Conservation (phyloP, 64 coral and sea anemone genomes). For the Stichodactyla helianthus region DNA sequence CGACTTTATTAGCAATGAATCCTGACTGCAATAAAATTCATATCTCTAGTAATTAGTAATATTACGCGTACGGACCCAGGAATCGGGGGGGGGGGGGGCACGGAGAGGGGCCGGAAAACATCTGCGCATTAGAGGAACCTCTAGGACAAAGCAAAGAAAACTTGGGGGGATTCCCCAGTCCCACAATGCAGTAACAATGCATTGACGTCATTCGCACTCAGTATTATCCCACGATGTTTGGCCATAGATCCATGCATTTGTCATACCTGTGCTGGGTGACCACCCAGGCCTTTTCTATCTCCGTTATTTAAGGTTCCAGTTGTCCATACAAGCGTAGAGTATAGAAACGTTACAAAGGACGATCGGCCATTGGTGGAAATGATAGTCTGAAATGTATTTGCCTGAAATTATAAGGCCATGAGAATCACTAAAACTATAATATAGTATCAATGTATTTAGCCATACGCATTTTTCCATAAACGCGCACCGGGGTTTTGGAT, state of each 20-base stretch:
- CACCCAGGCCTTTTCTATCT: conserved; percentile 26
- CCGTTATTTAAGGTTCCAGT: conserved; percentile 41
- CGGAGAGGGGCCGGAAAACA: too few species aligned
- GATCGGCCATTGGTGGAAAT: conserved; percentile 27
- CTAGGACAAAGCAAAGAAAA: too few species aligned
- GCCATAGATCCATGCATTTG: not conserved
- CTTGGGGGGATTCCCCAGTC: too few species aligned
- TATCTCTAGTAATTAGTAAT: not conserved
- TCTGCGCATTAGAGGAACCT: too few species aligned
- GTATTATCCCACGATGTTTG: too few species aligned
- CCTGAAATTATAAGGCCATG: not conserved
- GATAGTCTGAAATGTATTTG: conserved; percentile 51
- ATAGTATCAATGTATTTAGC: not conserved
- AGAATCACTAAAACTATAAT: not conserved
- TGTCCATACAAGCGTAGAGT: conserved; percentile 47
- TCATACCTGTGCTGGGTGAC: conserved; percentile 41
- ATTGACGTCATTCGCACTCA: too few species aligned
- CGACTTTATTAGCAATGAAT: not conserved
- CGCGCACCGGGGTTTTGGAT: too few species aligned
- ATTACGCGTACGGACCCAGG: too few species aligned
- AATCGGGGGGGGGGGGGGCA: too few species aligned
- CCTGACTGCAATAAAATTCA: conserved; percentile 31
- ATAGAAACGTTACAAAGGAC: conserved; percentile 46
- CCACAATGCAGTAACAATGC: too few species aligned
- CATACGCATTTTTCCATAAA: not conserved